Percentiles rank a stretch among this genome's conserved stretches.
phyloP scores from a whole-genome alignment of 2,113 vertebrate species.

The Bambusicola thoracicus region DNA sequence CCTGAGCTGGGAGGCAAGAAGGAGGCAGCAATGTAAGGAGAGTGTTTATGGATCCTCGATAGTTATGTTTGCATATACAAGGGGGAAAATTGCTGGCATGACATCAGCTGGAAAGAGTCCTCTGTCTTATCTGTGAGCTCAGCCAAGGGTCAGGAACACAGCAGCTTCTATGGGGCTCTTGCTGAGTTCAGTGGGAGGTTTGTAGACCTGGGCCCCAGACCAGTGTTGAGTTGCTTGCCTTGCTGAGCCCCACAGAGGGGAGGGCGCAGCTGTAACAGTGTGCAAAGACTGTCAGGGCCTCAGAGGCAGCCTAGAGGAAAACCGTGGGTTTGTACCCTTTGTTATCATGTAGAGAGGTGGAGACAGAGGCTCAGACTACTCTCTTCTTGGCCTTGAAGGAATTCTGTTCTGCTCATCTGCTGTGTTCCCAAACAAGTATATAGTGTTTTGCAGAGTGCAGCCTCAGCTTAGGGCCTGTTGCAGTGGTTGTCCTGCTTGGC shows the following conservation, averaged over 20 bases:
- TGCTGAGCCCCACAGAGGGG: background rate
- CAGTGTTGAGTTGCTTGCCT: background rate
- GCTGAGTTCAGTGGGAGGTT: background rate
- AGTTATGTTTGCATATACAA: background rate
- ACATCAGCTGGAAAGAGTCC: background rate
- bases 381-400: background rate
- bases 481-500: background rate
- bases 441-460: background rate
- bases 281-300: background rate
- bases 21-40: background rate
- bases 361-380: background rate
- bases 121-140: background rate
- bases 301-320: background rate
- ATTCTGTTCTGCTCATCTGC: background rate
- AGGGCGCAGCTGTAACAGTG: background rate
- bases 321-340: background rate
- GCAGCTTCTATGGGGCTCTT: background rate
- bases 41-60: background rate
- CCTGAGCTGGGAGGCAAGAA: background rate
- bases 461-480: background rate
- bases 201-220: background rate
- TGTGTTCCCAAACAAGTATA: rapidly evolving
- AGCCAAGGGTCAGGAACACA: background rate
- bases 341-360: background rate
- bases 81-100: background rate